These are phyloP conservation scores for Scaeva pyrastri DNA, from an alignment of 2,888 invertebrate species.

Conservation along the genomic window DNA sequence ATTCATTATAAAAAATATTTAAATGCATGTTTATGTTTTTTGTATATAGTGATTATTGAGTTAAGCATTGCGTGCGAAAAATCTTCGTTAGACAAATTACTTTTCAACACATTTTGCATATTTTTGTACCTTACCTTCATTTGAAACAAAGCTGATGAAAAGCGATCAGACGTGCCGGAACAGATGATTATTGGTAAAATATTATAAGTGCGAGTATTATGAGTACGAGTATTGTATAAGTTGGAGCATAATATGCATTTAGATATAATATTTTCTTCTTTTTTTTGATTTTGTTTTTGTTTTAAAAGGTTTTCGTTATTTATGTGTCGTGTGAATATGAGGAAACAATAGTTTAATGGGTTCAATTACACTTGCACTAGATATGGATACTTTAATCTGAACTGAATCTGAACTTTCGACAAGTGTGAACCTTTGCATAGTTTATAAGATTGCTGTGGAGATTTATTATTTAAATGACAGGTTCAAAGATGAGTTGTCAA, in stretches of 20 bases:
- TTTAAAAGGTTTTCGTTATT: not conserved
- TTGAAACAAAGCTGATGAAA: slow-evolving; percentile 10
- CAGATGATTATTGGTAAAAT: slow-evolving; percentile 28
- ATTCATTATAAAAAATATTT: too few relatives aligned
- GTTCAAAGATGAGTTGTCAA: too few relatives aligned
- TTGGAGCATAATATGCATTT: not conserved
- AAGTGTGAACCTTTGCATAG: too few relatives aligned
- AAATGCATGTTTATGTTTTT: too few relatives aligned
- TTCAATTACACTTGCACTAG: not conserved
- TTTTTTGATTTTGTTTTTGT: not conserved
- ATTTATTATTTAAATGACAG: too few relatives aligned
- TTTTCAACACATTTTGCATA: slow-evolving; percentile 32
- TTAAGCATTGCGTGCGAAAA: slow-evolving; percentile 41
- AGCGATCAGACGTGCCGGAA: slow-evolving; percentile 51
- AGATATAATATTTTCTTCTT: too few relatives aligned
- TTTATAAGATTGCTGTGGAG: too few relatives aligned
- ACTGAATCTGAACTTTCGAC: too few relatives aligned
- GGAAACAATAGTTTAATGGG: slow-evolving; percentile 6
- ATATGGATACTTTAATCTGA: too few relatives aligned
- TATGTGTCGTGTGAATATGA: slow-evolving; percentile 1
- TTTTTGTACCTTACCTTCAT: too few relatives aligned
- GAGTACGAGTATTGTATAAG: not conserved
- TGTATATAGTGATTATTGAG: not conserved
- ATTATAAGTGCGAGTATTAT: not conserved
- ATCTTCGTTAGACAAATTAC: slow-evolving; percentile 39